A percentile compares a stretch with the other conserved stretches of the same genome.
phyloP scores from a whole-genome alignment of 2,888 invertebrate species.

The Drosophila histrio region DNA sequence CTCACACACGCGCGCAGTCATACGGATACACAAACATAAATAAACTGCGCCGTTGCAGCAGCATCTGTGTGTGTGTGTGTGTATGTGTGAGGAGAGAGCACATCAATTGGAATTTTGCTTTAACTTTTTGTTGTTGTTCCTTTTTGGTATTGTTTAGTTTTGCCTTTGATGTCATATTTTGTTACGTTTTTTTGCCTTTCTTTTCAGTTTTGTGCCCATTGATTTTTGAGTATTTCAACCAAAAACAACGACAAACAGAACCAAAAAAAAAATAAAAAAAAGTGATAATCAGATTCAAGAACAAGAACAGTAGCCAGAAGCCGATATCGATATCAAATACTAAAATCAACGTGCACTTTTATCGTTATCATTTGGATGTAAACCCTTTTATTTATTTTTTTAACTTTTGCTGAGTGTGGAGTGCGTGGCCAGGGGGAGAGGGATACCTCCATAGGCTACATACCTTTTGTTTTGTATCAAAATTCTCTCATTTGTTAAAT shows the following conservation, averaged over 20 bases:
- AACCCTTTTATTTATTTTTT: slow-evolving; percentile 1
- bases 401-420: background rate
- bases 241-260: slow-evolving; percentile 22
- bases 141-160: slow-evolving; percentile 27
- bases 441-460: slow-evolving; percentile 56
- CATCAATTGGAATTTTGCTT: slow-evolving; percentile 31
- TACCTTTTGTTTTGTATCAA: slow-evolving; percentile 78
- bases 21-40: slow-evolving; percentile 32
- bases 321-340: slow-evolving; percentile 19
- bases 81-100: slow-evolving; percentile 10
- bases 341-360: slow-evolving; percentile 42
- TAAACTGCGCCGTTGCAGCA: slow-evolving; percentile 58
- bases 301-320: slow-evolving; percentile 1
- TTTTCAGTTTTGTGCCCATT: slow-evolving; percentile 73
- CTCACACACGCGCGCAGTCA: slow-evolving; percentile 7
- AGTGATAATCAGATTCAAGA: slow-evolving; percentile 3
- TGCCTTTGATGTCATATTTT: slow-evolving; percentile 58
- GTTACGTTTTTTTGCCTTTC: slow-evolving; percentile 49
- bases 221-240: slow-evolving; percentile 58
- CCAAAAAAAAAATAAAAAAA: slow-evolving; percentile 12
- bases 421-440: slow-evolving; percentile 7
- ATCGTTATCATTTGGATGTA: slow-evolving; percentile 28
- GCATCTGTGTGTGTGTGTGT: slow-evolving; percentile 16
- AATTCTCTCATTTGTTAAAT: slow-evolving; percentile 59
- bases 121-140: slow-evolving; percentile 14